Evolutionary conservation across 1,140 invertebrate genomes (phyloP).

Genomic region (Reticulitermes speratus): DNA sequence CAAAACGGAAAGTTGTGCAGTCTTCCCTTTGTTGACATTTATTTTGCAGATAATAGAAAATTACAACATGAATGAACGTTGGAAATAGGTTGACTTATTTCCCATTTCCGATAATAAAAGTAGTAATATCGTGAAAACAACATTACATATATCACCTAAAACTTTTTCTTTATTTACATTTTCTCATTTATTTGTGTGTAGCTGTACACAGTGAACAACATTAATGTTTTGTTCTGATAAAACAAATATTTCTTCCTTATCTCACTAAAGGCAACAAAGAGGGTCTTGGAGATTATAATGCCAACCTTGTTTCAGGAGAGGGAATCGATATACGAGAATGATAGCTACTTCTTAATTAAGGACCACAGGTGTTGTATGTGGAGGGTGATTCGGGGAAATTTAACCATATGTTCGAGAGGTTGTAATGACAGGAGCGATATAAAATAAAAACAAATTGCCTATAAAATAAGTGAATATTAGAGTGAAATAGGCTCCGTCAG

Average conservation of each 20-base stretch:
- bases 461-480: neutral
- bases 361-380: neutral
- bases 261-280: neutral
- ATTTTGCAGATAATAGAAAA: too few relatives aligned
- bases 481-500: neutral
- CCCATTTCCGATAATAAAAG: too few relatives aligned
- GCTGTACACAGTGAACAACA: too few relatives aligned
- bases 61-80: too few relatives aligned
- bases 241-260: neutral
- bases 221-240: too few relatives aligned
- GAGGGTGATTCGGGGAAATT: neutral
- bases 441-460: neutral
- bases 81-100: too few relatives aligned
- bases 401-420: neutral
- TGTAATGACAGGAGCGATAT: neutral
- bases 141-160: too few relatives aligned
- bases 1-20: too few relatives aligned
- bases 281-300: neutral
- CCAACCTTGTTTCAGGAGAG: neutral
- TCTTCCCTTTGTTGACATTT: too few relatives aligned
- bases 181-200: too few relatives aligned
- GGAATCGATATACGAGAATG: neutral
- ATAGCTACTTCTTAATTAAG: neutral
- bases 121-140: too few relatives aligned
- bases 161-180: too few relatives aligned